phyloP scores from a whole-genome alignment of 2,797 vertebrate species.

The Gymnopithys bicolor region DNA sequence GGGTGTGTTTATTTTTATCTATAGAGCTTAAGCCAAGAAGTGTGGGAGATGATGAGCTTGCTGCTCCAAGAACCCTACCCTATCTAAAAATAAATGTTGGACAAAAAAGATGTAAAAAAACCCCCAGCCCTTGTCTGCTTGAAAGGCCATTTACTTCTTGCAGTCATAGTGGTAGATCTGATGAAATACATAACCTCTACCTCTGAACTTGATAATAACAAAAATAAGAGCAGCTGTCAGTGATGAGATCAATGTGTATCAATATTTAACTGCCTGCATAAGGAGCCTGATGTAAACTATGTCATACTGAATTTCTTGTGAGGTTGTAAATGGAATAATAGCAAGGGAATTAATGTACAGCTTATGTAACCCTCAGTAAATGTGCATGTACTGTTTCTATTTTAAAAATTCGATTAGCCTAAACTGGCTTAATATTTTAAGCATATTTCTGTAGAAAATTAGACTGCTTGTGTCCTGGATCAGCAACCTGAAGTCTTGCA shows the following conservation, averaged over 20 bases:
- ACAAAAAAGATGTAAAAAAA: background rate
- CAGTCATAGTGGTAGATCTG: background rate
- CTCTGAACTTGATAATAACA: background rate
- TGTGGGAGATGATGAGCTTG: background rate
- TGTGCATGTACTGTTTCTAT: background rate
- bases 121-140: background rate
- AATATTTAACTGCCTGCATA: background rate
- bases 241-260: background rate
- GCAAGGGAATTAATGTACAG: background rate
- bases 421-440: background rate
- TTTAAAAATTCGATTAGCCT: constrained; percentile 12
- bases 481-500: background rate
- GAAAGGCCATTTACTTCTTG: background rate
- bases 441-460: background rate
- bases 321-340: background rate
- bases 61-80: background rate
- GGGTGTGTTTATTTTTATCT: background rate
- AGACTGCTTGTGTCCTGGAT: background rate
- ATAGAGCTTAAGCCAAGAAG: background rate
- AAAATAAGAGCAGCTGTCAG: background rate
- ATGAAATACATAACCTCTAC: background rate
- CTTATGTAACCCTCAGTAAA: constrained; percentile 25
- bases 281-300: background rate
- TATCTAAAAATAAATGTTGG: background rate
- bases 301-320: background rate